Conservation (phyloP, 1,140 invertebrate genomes). For the Drosophila ananassae region DNA sequence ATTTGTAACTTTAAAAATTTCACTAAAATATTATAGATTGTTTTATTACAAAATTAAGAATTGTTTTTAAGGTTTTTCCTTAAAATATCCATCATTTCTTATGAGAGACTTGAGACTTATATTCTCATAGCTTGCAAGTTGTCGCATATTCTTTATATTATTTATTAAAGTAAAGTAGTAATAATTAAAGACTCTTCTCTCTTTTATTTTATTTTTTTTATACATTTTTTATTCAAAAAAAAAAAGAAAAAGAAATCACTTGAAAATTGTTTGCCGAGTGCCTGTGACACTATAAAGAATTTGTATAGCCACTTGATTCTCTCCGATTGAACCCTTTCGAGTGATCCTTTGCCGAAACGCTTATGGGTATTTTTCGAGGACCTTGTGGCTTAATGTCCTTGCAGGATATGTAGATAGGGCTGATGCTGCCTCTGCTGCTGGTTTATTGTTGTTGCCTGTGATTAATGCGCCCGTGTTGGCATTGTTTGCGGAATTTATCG, state of each 20-base stretch:
- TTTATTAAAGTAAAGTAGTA: too few relatives aligned
- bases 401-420: conserved; percentile 35
- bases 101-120: too few relatives aligned
- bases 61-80: too few relatives aligned
- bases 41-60: too few relatives aligned
- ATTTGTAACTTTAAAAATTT: too few relatives aligned
- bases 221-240: neutral
- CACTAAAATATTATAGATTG: too few relatives aligned
- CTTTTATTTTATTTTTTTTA: neutral
- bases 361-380: neutral
- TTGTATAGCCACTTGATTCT: conserved; percentile 2
- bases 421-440: conserved; percentile 6
- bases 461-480: conserved; percentile 62
- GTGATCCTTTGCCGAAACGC: neutral
- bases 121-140: too few relatives aligned
- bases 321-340: neutral
- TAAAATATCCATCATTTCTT: too few relatives aligned
- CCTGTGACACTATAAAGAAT: neutral
- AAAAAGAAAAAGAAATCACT: neutral
- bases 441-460: conserved; percentile 44
- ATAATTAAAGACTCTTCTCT: neutral
- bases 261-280: neutral
- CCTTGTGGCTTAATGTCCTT: conserved; percentile 7
- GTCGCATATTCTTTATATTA: too few relatives aligned
- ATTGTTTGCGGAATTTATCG: conserved; percentile 75